phyloP scores from a whole-genome alignment of 1,140 invertebrate species.

The Forficula auricularia region DNA sequence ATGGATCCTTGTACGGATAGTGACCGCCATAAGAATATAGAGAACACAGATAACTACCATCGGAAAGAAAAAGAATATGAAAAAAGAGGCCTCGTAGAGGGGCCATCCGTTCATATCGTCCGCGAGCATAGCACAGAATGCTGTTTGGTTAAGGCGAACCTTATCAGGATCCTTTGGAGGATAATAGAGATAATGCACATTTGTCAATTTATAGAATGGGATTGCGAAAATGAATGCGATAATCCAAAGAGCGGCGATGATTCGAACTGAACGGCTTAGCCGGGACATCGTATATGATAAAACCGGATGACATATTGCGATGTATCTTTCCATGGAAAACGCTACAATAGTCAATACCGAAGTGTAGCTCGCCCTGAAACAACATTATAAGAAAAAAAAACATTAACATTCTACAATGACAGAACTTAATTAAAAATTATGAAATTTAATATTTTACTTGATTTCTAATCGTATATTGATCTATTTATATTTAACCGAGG shows the following conservation, averaged over 20 bases:
- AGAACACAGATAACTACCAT: slow-evolving; percentile 57
- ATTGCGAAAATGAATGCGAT: slow-evolving; percentile 54
- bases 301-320: slow-evolving; percentile 82
- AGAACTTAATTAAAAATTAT: too few species aligned
- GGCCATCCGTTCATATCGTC: slow-evolving; percentile 37
- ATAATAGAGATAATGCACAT: slow-evolving; percentile 49
- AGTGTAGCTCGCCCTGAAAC: slow-evolving; percentile 61
- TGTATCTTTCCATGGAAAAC: slow-evolving; percentile 70
- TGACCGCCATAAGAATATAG: slow-evolving; percentile 57
- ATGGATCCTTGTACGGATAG: slow-evolving; percentile 29
- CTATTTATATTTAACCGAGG: background rate
- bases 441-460: too few species aligned
- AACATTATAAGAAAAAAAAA: slow-evolving; percentile 2
- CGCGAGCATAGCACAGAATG: slow-evolving; percentile 54
- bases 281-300: slow-evolving; percentile 61
- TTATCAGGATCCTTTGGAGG: slow-evolving; percentile 31
- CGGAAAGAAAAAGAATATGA: slow-evolving; percentile 69
- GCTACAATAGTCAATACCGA: slow-evolving; percentile 81
- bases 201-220: slow-evolving; percentile 57
- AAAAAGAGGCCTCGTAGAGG: slow-evolving; percentile 59
- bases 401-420: too few species aligned
- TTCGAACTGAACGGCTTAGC: slow-evolving; percentile 56
- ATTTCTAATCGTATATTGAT: background rate
- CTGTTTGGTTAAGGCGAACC: slow-evolving; percentile 28
- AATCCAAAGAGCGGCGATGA: slow-evolving; percentile 64